phyloP scores from a whole-genome alignment of 2,888 invertebrate species.

The Podotricha telesiphe region DNA sequence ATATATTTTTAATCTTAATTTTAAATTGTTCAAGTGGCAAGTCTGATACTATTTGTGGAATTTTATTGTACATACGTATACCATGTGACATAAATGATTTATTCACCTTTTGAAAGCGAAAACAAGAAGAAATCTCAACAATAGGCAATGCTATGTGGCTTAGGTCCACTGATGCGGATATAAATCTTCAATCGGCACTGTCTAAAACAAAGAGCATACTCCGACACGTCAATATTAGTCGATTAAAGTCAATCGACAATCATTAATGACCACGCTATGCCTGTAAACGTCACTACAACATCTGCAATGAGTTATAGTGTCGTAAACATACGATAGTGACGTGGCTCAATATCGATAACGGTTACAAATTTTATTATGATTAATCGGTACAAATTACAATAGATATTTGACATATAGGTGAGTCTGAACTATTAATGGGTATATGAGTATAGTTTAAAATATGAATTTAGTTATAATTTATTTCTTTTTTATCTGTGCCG shows the following conservation, averaged over 20 bases:
- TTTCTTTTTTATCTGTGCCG: too few relatives aligned
- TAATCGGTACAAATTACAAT: constrained; percentile 37
- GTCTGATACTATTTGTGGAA: too few relatives aligned
- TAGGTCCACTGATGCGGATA: constrained; percentile 27
- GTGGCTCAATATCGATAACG: constrained; percentile 44
- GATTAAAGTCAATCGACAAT: constrained; percentile 60
- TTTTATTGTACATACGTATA: too few relatives aligned
- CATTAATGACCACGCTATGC: constrained; percentile 63
- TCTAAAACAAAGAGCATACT: constrained; percentile 48
- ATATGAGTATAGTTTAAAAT: background rate
- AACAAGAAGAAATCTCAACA: too few relatives aligned
- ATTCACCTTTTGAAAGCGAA: too few relatives aligned
- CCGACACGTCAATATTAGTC: constrained; percentile 58
- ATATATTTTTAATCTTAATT: too few relatives aligned
- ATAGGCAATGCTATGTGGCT: too few relatives aligned
- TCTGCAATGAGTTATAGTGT: constrained; percentile 67
- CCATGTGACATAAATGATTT: too few relatives aligned
- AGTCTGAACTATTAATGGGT: constrained; percentile 18
- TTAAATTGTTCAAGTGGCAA: too few relatives aligned
- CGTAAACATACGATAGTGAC: constrained; percentile 67
- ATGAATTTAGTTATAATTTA: too few relatives aligned
- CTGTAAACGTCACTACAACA: constrained; percentile 68
- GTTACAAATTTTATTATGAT: constrained; percentile 39
- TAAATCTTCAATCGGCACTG: constrained; percentile 42
- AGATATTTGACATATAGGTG: constrained; percentile 29